Percentiles rank a stretch among this genome's conserved stretches.
Evolutionary conservation across 2,888 invertebrate species (phyloP).

Genomic region (Leucophenga maculata): DNA sequence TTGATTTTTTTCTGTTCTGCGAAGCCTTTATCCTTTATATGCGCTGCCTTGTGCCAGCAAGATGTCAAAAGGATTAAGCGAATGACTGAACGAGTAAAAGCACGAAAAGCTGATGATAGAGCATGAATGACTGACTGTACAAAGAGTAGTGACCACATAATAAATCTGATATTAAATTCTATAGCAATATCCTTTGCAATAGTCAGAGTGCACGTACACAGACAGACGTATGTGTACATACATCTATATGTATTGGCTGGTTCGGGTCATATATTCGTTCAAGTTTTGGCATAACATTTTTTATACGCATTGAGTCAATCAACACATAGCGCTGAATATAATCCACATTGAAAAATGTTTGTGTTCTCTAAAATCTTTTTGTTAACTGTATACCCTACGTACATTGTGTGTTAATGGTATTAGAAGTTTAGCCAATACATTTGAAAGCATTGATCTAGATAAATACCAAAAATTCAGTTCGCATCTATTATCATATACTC

Average conservation of each 20-base stretch:
- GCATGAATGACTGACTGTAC: constrained; percentile 12
- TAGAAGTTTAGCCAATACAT: background rate
- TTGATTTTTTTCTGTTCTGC: no score
- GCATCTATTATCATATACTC: no score
- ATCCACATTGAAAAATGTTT: constrained; percentile 43
- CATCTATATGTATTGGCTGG: constrained; percentile 29
- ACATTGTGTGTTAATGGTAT: background rate
- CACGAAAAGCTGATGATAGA: background rate
- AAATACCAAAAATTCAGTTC: no score
- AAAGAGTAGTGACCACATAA: constrained; percentile 36
- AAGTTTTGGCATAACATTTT: background rate
- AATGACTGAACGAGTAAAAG: constrained; percentile 1
- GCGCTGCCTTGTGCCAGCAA: constrained; percentile 26
- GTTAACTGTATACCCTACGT: constrained; percentile 8
- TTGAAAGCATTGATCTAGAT: background rate
- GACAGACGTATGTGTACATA: constrained; percentile 20
- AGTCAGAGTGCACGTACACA: constrained; percentile 30
- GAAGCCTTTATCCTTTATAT: background rate
- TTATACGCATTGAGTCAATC: constrained; percentile 12
- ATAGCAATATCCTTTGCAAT: constrained; percentile 34
- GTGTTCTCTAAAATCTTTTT: constrained; percentile 27
- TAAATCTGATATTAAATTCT: constrained; percentile 44
- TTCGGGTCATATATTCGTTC: background rate
- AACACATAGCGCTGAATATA: constrained; percentile 22
- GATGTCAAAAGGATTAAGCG: constrained; percentile 41